Evolutionary conservation across 2,113 vertebrate genomes (phyloP).

Genomic region (Platysternon megacephalum): DNA sequence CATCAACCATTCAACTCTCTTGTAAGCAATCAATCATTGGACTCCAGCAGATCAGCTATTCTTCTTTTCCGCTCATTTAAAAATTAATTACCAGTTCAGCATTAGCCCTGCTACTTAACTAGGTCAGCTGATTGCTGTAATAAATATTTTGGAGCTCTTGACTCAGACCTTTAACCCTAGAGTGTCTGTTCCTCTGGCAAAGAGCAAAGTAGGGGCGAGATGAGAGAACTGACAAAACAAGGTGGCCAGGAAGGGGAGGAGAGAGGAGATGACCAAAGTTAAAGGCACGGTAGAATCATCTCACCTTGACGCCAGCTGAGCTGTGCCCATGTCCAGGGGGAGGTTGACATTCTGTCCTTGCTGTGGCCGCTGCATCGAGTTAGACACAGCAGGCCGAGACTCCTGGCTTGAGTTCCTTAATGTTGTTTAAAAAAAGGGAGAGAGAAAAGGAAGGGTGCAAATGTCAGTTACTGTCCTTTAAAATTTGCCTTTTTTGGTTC

Average conservation of each 20-base stretch:
- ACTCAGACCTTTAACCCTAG: not conserved
- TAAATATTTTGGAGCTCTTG: not conserved
- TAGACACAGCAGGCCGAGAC: conserved; percentile 86
- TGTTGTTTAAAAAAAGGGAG: not conserved
- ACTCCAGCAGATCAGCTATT: not conserved
- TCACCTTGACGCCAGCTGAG: conserved; percentile 89
- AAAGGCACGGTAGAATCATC: conserved; percentile 11
- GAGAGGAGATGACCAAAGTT: not conserved
- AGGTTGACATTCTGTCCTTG: conserved; percentile 86
- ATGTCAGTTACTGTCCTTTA: fast-evolving
- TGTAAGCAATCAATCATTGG: not conserved
- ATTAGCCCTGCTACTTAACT: not conserved
- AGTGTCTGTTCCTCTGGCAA: not conserved
- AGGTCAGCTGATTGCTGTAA: not conserved
- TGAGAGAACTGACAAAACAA: not conserved
- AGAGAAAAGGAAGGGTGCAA: not conserved
- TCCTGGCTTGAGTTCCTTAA: conserved; percentile 91
- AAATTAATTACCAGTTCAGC: not conserved
- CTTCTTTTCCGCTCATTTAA: not conserved
- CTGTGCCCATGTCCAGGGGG: conserved; percentile 87
- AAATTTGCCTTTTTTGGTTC: fast-evolving
- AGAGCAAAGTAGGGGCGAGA: not conserved
- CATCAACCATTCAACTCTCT: not conserved
- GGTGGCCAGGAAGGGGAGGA: not conserved
- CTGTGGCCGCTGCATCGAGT: conserved; percentile 85